Evolutionary conservation across 2,888 invertebrate species (phyloP).

Genomic region (Allophyes oxyacanthae): DNA sequence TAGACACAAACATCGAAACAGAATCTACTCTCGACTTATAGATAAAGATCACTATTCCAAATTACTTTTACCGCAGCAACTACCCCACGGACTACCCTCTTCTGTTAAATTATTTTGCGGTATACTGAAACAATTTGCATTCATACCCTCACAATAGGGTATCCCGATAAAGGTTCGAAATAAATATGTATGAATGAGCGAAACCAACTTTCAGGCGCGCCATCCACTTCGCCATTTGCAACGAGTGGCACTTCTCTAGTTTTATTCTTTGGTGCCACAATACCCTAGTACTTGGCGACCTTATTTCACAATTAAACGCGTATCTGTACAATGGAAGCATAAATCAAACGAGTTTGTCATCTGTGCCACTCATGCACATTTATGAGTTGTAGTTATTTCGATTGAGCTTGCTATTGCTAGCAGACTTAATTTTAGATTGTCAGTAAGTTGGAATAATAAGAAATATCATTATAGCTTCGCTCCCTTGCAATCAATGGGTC

Average conservation of each 20-base stretch:
- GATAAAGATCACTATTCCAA: too few relatives aligned
- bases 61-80: too few relatives aligned
- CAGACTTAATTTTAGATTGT: slow-evolving; percentile 37
- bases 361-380: slow-evolving; percentile 50
- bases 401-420: slow-evolving; percentile 40
- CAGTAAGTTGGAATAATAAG: slow-evolving; percentile 15
- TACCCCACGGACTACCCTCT: too few relatives aligned
- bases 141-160: too few relatives aligned
- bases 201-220: too few relatives aligned
- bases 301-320: slow-evolving; percentile 76
- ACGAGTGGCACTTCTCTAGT: slow-evolving; percentile 26
- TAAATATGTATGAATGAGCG: too few relatives aligned
- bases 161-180: too few relatives aligned
- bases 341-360: slow-evolving; percentile 79
- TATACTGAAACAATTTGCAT: too few relatives aligned
- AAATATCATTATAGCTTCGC: not conserved
- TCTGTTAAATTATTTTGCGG: too few relatives aligned
- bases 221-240: not conserved
- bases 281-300: slow-evolving; percentile 61
- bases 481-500: too few relatives aligned
- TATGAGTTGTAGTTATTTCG: slow-evolving; percentile 48
- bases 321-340: slow-evolving; percentile 76
- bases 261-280: not conserved
- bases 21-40: too few relatives aligned
- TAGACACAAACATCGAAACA: too few relatives aligned